These are phyloP conservation scores for Eriocheir sinensis DNA, from an alignment of 1,140 invertebrate species.

Conservation along the genomic window DNA sequence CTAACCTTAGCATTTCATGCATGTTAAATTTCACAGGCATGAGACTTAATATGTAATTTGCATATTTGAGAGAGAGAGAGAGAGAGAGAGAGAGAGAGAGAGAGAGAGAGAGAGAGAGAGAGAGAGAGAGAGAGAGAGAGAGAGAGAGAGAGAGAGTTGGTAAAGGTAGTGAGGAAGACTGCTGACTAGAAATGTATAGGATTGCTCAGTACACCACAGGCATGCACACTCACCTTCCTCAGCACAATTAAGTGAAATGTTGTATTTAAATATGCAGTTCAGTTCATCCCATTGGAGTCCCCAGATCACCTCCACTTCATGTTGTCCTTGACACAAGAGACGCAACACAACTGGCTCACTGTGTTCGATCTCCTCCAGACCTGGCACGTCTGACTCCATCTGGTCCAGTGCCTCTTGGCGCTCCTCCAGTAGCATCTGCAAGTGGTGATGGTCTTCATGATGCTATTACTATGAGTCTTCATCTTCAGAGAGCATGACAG, in stretches of 20 bases:
- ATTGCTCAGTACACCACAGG: too few species aligned
- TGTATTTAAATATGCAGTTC: slow-evolving; percentile 42
- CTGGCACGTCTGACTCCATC: not conserved
- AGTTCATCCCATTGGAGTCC: not conserved
- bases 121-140: not conserved
- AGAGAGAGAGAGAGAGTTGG: too few species aligned
- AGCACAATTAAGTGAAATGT: not conserved
- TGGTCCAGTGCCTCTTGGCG: not conserved
- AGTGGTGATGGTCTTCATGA: too few species aligned
- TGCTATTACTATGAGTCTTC: too few species aligned
- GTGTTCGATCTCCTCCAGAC: not conserved
- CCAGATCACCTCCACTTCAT: slow-evolving; percentile 29
- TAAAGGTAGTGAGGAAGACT: too few species aligned
- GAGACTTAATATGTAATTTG: too few species aligned
- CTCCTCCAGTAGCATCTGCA: slow-evolving; percentile 28
- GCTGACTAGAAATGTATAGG: too few species aligned
- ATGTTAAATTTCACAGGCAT: too few species aligned
- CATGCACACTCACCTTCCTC: slow-evolving; percentile 30
- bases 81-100: not conserved
- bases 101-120: not conserved
- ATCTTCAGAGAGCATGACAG: too few species aligned
- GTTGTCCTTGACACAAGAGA: not conserved
- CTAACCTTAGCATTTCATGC: too few species aligned
- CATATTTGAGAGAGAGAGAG: too few species aligned
- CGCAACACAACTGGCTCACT: slow-evolving; percentile 15